phyloP scores from a whole-genome alignment of 2,888 invertebrate species.

The Campoplex capitator region DNA sequence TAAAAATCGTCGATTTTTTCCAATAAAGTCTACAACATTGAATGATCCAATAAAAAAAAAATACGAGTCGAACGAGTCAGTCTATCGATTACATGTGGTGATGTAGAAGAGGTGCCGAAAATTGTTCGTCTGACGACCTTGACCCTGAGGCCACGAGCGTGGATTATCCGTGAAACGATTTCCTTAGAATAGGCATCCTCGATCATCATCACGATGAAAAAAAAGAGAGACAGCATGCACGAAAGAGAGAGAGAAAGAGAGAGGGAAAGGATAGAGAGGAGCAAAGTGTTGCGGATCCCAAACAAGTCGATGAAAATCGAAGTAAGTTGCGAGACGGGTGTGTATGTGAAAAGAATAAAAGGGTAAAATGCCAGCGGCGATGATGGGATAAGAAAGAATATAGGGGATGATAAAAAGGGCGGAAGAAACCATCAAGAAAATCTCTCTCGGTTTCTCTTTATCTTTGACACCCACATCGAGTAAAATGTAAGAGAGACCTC shows the following conservation, averaged over 20 bases:
- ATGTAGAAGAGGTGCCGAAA: neutral
- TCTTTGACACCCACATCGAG: conserved; percentile 17
- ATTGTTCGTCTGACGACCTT: conserved; percentile 41
- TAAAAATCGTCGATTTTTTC: neutral
- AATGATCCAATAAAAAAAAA: neutral
- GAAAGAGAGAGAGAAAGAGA: neutral
- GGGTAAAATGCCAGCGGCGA: conserved; percentile 43
- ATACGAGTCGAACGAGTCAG: neutral
- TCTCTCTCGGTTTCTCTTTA: conserved; percentile 18
- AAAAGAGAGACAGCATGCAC: conserved; percentile 1
- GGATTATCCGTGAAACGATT: conserved; percentile 58
- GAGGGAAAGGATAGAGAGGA: neutral
- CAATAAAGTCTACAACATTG: neutral
- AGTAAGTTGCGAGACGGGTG: neutral
- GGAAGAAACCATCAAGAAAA: conserved; percentile 26
- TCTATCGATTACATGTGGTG: conserved; percentile 24
- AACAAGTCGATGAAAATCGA: conserved; percentile 30
- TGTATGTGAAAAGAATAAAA: conserved; percentile 40
- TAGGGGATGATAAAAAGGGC: neutral
- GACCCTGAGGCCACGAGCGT: conserved; percentile 16
- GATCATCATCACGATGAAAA: conserved; percentile 48
- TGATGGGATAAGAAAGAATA: conserved; percentile 45
- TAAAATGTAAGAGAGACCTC: conserved; percentile 1
- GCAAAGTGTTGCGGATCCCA: conserved; percentile 13
- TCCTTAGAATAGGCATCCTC: conserved; percentile 47